Percentiles rank a stretch among this genome's conserved stretches.
Evolutionary conservation across 2,888 invertebrate species (phyloP).

Genomic region (Myathropa florea): DNA sequence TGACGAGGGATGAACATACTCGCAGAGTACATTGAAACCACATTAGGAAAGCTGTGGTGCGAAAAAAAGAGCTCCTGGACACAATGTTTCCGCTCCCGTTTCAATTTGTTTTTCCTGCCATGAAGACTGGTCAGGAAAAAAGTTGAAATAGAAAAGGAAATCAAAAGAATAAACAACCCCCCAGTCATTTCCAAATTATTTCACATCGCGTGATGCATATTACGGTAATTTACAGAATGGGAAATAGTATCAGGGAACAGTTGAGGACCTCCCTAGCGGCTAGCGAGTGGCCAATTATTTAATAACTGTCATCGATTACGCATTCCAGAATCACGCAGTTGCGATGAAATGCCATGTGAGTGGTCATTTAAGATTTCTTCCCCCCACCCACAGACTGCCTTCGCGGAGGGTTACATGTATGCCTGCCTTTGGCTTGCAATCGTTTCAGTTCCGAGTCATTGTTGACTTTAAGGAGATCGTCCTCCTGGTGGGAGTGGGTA

Average conservation of each 20-base stretch:
- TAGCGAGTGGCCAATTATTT: conserved; percentile 59
- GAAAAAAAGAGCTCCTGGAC: not conserved
- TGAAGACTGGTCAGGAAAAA: not conserved
- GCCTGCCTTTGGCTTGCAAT: conserved; percentile 25
- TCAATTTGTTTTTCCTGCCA: not conserved
- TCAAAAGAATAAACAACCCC: conserved; percentile 55
- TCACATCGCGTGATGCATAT: conserved; percentile 67
- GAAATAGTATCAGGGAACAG: conserved; percentile 36
- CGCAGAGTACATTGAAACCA: conserved; percentile 22
- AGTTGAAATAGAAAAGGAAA: not conserved
- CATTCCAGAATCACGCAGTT: conserved; percentile 63
- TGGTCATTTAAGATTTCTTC: conserved; percentile 20
- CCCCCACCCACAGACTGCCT: not conserved
- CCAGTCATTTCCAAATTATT: conserved; percentile 55
- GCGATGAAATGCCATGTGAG: conserved; percentile 60
- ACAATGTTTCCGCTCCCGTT: not conserved
- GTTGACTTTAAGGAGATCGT: conserved; percentile 51
- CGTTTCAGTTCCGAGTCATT: conserved; percentile 16
- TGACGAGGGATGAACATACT: conserved; percentile 28
- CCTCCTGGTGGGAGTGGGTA: not conserved
- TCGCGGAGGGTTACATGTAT: conserved; percentile 9
- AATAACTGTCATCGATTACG: conserved; percentile 71
- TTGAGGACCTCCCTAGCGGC: conserved; percentile 13
- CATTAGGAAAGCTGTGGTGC: conserved; percentile 1
- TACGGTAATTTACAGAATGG: conserved; percentile 62